Conservation (phyloP, 2,888 invertebrate genomes). For the Zygothrica quintamaculata region DNA sequence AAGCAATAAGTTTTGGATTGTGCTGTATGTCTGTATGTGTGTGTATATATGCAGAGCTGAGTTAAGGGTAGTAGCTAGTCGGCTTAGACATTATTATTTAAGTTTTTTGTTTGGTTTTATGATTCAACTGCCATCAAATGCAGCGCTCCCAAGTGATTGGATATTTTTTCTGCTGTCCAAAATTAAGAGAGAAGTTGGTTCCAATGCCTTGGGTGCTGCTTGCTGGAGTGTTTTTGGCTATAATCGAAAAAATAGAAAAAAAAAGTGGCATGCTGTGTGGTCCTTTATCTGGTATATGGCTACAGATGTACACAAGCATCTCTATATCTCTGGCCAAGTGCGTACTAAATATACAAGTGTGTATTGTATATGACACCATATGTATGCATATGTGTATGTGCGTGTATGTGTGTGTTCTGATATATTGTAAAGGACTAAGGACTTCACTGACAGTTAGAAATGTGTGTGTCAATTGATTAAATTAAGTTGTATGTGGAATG, state of each 20-base stretch:
- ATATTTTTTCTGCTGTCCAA: conserved; percentile 4
- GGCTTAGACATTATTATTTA: too few relatives aligned
- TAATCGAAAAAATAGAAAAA: too few relatives aligned
- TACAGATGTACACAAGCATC: conserved; percentile 52
- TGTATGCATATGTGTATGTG: conserved; percentile 30
- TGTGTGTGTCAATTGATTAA: too few relatives aligned
- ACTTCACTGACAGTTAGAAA: background rate
- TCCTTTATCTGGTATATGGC: conserved; percentile 16
- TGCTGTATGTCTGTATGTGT: too few relatives aligned
- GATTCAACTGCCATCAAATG: conserved; percentile 66
- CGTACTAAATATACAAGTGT: conserved; percentile 44
- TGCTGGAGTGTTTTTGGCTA: conserved; percentile 35
- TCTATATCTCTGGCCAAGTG: conserved; percentile 38
- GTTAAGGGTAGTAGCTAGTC: background rate
- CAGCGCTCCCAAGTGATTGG: conserved; percentile 38
- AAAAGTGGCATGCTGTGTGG: conserved; percentile 60
- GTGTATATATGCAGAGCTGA: too few relatives aligned
- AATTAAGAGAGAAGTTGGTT: conserved; percentile 20
- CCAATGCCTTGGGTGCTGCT: conserved; percentile 3
- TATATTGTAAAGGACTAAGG: conserved; percentile 62
- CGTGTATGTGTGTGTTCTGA: conserved; percentile 44
- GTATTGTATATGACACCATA: conserved; percentile 34
- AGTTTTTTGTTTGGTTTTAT: conserved; percentile 48
- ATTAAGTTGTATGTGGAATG: too few relatives aligned
- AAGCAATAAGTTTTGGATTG: too few relatives aligned